Base-by-base conservation (phyloP, 2,888 invertebrate species). In the Choristoneura rosaceana region DNA sequence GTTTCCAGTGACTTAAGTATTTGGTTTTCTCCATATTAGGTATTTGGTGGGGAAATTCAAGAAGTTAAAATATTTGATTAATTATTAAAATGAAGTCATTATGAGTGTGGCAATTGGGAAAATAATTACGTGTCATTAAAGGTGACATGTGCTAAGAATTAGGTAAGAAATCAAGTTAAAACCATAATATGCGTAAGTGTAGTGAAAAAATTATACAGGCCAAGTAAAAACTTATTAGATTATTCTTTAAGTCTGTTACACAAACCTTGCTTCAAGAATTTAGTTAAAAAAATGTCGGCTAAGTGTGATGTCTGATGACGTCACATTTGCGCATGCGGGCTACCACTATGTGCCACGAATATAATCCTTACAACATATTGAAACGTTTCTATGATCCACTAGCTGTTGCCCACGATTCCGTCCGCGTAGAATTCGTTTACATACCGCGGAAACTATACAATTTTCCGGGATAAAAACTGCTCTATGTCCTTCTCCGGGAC, bases 261-360 rank as follows among this genome's bases (percentile, higher is more conserved):
- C 17, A 17, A 52, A 52, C 52, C 15, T 52, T 52, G 17, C 17
- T 47, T 38, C 47, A 52, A 52, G 52, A 5, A 47, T 14, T 47
- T 47, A 43, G 25, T 9, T 47, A 47, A 47, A 47, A 47, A 47
- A n/a, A 47, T 17, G 15, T 17, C 52, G 17, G 52, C 17, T 52
- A 41, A 38, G 60, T 25, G 14, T 17, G 43, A 25, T 43, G 25
- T 25, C 25, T 25, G 25, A 25, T 25, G 25, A 25, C 25, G 25
- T 25, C 25, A 43, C n/a, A 15, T 15, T n/a, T 43, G 43, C 62
- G 62, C 62, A 62, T 62, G 62, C 62, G 62, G 62, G 62, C 62
- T 62, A 62, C 62, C 43, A 43, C 62, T 62, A 62, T 62, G 62
- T 33, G 33, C 43, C 14, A 43, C 17, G 33, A 62, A 45, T 10